Base-by-base conservation (phyloP, 2,113 vertebrate genomes). In the Pogona vitticeps region DNA sequence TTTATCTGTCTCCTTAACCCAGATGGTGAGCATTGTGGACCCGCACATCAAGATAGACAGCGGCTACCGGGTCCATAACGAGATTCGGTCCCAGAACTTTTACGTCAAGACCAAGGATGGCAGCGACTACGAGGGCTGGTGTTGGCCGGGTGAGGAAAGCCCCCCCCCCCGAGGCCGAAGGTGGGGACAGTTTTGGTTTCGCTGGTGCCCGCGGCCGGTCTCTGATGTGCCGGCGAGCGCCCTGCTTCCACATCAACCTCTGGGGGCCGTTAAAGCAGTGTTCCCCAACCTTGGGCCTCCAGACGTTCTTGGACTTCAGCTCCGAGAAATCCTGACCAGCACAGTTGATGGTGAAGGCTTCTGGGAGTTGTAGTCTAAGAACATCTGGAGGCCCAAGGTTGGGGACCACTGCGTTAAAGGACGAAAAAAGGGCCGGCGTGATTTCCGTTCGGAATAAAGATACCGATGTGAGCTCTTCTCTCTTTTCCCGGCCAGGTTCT, bases 1-100 rank as follows among this genome's bases (percentile, higher is more conserved):
- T 4, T 0, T 86, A 9, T 8, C 20, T 4, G 83, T 71, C 26
- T 58, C 38, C 13, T 15, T 6, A 15, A 21, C 38, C 0, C 84
- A 99, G 98, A 96, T 99, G 97, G 98, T 99, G 73, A 93, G 97
- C 82, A 99, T 99, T 6, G 98, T 99, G 83, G 98, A 99, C 31
- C 98, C 98, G 6, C 98, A 99, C 93, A 98, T 99, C 92, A 99
- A 98, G 92, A 97, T 99, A 88, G 98, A 98, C 90, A 96, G 94
- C 1, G 94, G 94, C 36, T 99, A 98, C 92, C 97, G 96, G 18
- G 96, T 99, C 65, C 97, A 99, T 31, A 96, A 96, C 4, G 98
- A 98, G 91, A 95, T 99, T 59, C 94, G 95, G 23, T 96, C 96
- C n/a, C 96, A 84, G 2, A 96, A 95, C 59, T 96, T 97, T 79